Conservation (phyloP, 2,797 vertebrate species). For the Tolypeutes matacus region DNA sequence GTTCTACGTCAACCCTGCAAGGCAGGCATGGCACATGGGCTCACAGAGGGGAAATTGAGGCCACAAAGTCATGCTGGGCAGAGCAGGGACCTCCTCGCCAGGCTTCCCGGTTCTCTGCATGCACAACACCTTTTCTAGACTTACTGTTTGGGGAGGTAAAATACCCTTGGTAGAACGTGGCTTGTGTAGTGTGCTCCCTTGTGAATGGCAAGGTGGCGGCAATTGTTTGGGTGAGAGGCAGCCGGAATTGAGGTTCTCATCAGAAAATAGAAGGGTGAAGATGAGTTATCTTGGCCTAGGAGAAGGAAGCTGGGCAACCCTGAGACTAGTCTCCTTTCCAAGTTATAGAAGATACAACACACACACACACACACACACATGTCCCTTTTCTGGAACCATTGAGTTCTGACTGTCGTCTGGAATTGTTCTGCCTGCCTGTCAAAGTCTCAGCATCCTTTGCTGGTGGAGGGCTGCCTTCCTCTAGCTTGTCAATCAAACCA, state of each 20-base stretch:
- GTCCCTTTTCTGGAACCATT: background rate
- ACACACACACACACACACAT: background rate
- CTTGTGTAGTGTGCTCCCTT: no score
- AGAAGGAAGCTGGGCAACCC: no score
- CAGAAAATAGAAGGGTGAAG: background rate
- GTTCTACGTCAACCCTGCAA: no score
- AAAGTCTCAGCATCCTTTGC: background rate
- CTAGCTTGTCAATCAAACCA: background rate
- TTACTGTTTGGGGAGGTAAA: background rate
- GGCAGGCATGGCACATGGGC: background rate
- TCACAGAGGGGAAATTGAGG: background rate
- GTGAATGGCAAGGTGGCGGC: fast-evolving
- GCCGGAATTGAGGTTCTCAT: background rate
- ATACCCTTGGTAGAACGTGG: background rate
- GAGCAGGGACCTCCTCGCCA: background rate
- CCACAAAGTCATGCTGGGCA: fast-evolving
- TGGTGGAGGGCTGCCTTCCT: background rate
- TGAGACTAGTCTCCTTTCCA: background rate
- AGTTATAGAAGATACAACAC: no score
- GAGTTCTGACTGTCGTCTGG: constrained; percentile 31
- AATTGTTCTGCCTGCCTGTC: background rate
- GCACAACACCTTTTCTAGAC: no score
- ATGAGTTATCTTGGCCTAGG: background rate
- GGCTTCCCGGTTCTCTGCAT: background rate
- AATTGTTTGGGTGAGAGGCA: background rate